Conservation (phyloP, 1,140 invertebrate genomes). For the Argopecten irradians region DNA sequence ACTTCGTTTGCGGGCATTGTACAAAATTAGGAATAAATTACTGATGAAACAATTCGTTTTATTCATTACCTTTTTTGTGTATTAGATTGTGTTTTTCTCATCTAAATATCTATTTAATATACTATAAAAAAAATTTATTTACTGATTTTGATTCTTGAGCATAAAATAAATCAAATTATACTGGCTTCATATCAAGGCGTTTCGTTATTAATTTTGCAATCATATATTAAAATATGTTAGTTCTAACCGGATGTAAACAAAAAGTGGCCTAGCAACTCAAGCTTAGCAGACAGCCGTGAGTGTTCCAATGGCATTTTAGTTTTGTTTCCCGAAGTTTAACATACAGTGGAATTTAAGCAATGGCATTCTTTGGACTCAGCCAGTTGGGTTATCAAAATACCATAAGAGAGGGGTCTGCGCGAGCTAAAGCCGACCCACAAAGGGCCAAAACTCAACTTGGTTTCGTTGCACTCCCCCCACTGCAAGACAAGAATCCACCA, state of each 20-base stretch:
- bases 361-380: constrained; percentile 75
- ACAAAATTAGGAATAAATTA: background rate
- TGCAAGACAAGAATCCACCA: constrained; percentile 62
- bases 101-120: background rate
- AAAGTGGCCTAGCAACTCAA: constrained; percentile 49
- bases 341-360: constrained; percentile 39
- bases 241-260: constrained; percentile 46
- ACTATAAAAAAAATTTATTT: background rate
- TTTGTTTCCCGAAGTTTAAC: background rate
- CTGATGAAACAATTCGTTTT: background rate
- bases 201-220: background rate
- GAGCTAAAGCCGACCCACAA: constrained; percentile 61
- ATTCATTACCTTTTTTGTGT: background rate
- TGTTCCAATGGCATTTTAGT: background rate
- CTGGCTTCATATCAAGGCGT: too few relatives aligned
- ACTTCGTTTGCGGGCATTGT: background rate
- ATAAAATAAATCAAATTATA: background rate
- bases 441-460: constrained; percentile 67
- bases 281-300: constrained; percentile 35
- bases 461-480: constrained; percentile 67
- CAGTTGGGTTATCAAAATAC: constrained; percentile 74
- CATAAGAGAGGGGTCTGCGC: constrained; percentile 66
- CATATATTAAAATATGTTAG: background rate
- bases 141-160: background rate
- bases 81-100: too few relatives aligned